These are phyloP conservation scores for Piprites chloris DNA, from an alignment of 2,113 vertebrate species.

Conservation along the genomic window DNA sequence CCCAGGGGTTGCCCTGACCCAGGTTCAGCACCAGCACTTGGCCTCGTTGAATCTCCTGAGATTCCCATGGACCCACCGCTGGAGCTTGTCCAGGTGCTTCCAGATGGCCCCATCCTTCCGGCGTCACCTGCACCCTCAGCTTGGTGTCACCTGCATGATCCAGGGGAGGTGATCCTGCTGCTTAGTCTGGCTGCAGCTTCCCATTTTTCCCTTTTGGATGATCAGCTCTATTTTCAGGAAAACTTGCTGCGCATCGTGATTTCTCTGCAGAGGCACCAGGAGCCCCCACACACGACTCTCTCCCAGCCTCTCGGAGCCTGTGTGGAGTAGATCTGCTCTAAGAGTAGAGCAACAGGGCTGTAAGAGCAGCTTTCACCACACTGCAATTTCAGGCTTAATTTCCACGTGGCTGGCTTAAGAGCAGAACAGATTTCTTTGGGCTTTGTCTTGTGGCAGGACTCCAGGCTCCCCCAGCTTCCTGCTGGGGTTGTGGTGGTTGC, in stretches of 20 bases:
- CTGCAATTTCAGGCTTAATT: neutral
- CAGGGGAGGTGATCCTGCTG: rapidly evolving
- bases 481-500: neutral
- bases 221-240: neutral
- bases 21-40: neutral
- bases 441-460: neutral
- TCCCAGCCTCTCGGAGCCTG: too few relatives aligned
- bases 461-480: conserved; percentile 2
- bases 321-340: neutral
- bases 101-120: neutral
- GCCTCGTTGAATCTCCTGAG: neutral
- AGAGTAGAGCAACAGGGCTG: neutral
- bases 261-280: neutral
- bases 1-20: too few relatives aligned
- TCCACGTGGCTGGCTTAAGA: neutral
- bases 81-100: neutral
- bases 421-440: neutral
- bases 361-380: neutral
- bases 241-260: neutral
- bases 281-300: neutral
- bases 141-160: neutral
- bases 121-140: neutral
- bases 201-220: rapidly evolving
- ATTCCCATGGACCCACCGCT: neutral
- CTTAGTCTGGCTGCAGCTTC: neutral